phyloP scores from a whole-genome alignment of 2,888 invertebrate genomes.

The Galeopsomyia nigrocyanea region DNA sequence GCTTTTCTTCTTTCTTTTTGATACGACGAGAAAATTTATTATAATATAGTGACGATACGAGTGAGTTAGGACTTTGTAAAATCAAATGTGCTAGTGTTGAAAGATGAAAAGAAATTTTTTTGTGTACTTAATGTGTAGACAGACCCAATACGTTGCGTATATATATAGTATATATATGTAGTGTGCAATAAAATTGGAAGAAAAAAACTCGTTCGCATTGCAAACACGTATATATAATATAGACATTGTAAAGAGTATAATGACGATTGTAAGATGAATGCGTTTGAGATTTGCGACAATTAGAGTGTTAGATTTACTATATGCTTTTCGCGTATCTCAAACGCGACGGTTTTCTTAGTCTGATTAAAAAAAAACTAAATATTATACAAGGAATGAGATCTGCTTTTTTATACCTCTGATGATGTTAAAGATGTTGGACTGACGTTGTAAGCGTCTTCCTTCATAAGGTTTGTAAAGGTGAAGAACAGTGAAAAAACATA shows the following conservation, averaged over 20 bases:
- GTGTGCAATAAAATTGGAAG: too few relatives aligned
- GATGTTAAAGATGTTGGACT: too few relatives aligned
- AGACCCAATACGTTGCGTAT: too few relatives aligned
- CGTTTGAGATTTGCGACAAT: conserved; percentile 4
- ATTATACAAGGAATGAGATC: background rate
- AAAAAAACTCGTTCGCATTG: too few relatives aligned
- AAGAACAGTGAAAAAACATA: conserved; percentile 5
- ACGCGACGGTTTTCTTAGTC: background rate
- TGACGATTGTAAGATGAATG: conserved; percentile 15
- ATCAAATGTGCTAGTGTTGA: conserved; percentile 40
- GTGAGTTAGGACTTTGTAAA: conserved; percentile 29
- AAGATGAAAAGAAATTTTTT: too few relatives aligned
- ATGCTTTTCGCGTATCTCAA: conserved; percentile 6
- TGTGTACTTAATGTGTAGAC: too few relatives aligned
- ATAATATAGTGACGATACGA: background rate
- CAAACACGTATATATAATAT: background rate
- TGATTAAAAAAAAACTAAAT: too few relatives aligned
- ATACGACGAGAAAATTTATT: too few relatives aligned
- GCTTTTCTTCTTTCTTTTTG: too few relatives aligned
- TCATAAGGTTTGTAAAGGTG: background rate
- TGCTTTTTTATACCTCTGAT: conserved; percentile 35
- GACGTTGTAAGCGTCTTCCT: conserved; percentile 1
- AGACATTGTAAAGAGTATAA: conserved; percentile 6
- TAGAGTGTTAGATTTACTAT: background rate
- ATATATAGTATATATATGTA: too few relatives aligned